Evolutionary conservation across 2,113 vertebrate species (phyloP).

Genomic region (Tiliqua scincoides): DNA sequence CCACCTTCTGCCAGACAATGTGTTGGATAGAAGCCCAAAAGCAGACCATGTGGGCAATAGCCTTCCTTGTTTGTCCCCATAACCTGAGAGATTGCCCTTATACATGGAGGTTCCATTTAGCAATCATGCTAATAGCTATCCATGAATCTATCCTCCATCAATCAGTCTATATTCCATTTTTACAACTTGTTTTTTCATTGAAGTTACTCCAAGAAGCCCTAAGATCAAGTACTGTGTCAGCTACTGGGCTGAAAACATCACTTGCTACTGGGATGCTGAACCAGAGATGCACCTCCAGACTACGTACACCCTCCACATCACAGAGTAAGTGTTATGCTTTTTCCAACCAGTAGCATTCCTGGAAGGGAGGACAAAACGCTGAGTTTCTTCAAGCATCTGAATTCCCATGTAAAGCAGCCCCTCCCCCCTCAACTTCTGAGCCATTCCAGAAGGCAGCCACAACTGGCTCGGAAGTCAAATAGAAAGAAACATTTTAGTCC

Average conservation of each 20-base stretch:
- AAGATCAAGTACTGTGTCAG: slow-evolving; percentile 18
- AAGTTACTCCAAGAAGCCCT: neutral
- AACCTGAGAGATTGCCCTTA: neutral
- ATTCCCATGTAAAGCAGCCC: too few species aligned
- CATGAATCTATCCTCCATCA: too few species aligned
- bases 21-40: neutral
- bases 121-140: too few species aligned
- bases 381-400: too few species aligned
- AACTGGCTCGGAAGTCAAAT: too few species aligned
- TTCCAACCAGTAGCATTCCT: too few species aligned
- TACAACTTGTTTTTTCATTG: accelerated
- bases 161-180: neutral
- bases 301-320: slow-evolving; percentile 18
- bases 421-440: too few species aligned
- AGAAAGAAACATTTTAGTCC: too few species aligned
- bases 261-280: slow-evolving; percentile 43
- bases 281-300: neutral
- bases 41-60: neutral
- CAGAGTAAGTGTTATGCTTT: slow-evolving; percentile 24
- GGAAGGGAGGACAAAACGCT: too few species aligned
- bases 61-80: neutral
- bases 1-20: too few species aligned
- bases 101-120: neutral
- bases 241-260: slow-evolving; percentile 34
- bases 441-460: too few species aligned